Percentiles rank a stretch among this genome's conserved stretches.
Conservation (phyloP, 2,113 vertebrate species). For the Potamarius usumacintae region DNA sequence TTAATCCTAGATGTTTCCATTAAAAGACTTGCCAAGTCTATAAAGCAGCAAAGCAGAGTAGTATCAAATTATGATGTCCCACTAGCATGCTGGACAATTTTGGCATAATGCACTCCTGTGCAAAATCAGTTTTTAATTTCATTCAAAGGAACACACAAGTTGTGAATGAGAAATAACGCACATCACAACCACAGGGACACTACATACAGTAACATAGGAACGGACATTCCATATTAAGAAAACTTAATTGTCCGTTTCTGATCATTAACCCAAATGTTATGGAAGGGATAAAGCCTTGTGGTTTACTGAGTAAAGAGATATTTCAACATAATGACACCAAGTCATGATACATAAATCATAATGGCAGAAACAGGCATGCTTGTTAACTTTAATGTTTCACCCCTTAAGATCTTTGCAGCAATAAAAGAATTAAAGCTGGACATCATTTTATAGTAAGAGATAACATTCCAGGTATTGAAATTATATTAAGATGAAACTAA, state of each 20-base stretch:
- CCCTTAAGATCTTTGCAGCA: neutral
- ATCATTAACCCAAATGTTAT: neutral
- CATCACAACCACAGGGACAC: neutral
- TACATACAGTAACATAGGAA: neutral
- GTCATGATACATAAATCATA: constrained; percentile 7
- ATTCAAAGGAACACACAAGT: neutral
- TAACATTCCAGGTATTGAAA: constrained; percentile 22
- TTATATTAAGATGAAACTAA: constrained; percentile 9
- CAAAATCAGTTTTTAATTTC: neutral
- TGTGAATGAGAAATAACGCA: neutral
- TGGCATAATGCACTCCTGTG: neutral
- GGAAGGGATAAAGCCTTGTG: neutral
- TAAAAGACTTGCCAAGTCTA: neutral
- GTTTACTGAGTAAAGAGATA: neutral
- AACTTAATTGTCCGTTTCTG: neutral
- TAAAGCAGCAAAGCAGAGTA: neutral
- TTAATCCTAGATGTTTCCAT: neutral
- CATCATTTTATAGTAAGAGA: constrained; percentile 38
- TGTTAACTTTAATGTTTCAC: neutral
- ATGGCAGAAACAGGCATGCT: constrained; percentile 1
- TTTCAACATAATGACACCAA: neutral
- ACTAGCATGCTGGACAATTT: neutral
- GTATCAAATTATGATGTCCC: neutral
- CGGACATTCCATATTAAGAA: neutral
- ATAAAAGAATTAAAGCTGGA: constrained; percentile 7